Conservation (phyloP, 1,140 invertebrate genomes). For the Drosophila micromelanica region DNA sequence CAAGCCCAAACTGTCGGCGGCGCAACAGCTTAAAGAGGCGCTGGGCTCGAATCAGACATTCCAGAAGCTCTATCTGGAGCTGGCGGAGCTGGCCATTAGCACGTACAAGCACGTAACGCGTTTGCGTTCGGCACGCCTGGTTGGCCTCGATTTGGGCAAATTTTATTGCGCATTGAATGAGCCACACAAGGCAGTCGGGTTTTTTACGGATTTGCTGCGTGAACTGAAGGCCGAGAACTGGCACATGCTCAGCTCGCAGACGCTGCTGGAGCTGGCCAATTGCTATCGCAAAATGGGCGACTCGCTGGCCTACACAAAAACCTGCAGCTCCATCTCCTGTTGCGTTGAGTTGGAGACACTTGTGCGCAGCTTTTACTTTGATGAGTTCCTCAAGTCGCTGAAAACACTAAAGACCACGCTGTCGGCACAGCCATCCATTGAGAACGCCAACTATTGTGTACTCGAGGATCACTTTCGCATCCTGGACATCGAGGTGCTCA, state of each 20-base stretch:
- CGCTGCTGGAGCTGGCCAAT: slow-evolving; percentile 92
- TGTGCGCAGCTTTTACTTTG: slow-evolving; percentile 90
- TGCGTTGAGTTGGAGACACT: slow-evolving; percentile 89
- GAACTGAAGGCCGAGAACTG: slow-evolving; percentile 95
- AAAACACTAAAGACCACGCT: slow-evolving; percentile 86
- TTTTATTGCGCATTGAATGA: slow-evolving; percentile 96
- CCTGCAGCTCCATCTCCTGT: slow-evolving; percentile 91
- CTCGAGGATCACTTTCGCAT: slow-evolving; percentile 83
- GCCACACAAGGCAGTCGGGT: slow-evolving; percentile 94
- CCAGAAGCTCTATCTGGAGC: slow-evolving; percentile 95
- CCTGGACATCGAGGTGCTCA: slow-evolving; percentile 63
- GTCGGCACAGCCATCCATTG: slow-evolving; percentile 81
- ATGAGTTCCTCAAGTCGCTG: slow-evolving; percentile 90
- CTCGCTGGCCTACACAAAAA: slow-evolving; percentile 88
- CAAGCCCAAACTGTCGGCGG: slow-evolving; percentile 86
- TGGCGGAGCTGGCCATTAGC: slow-evolving; percentile 97
- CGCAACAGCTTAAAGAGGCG: slow-evolving; percentile 95
- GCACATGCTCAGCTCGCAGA: slow-evolving; percentile 91
- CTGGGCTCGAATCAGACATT: slow-evolving; percentile 95
- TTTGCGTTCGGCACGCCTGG: slow-evolving; percentile 92
- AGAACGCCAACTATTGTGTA: slow-evolving; percentile 77
- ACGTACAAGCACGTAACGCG: slow-evolving; percentile 98
- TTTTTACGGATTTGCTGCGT: slow-evolving; percentile 93
- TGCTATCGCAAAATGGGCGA: slow-evolving; percentile 93
- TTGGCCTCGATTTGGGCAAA: slow-evolving; percentile 94